phyloP scores from a whole-genome alignment of 2,113 vertebrate genomes.

The Parotia lawesii region DNA sequence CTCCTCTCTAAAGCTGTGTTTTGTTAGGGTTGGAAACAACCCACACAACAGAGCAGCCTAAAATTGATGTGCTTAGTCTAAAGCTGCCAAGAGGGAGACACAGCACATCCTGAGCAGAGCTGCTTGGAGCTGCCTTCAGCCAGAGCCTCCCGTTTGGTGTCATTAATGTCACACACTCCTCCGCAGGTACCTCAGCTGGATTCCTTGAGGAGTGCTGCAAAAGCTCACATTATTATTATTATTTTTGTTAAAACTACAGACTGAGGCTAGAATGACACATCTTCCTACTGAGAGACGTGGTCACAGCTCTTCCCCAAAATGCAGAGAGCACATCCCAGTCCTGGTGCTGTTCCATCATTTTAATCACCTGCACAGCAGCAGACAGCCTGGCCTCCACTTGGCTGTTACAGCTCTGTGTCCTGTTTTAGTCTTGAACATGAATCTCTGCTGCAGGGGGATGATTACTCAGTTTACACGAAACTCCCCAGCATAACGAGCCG shows the following conservation, averaged over 20 bases:
- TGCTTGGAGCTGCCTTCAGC: neutral
- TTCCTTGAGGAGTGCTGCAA: neutral
- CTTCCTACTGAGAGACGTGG: neutral
- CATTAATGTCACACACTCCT: neutral
- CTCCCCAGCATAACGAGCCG: neutral
- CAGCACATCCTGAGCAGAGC: neutral
- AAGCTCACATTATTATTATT: neutral
- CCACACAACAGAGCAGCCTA: neutral
- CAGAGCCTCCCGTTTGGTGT: neutral
- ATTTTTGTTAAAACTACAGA: neutral
- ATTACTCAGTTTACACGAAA: neutral
- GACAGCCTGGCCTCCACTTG: neutral
- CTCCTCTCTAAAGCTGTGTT: neutral
- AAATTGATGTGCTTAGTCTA: neutral
- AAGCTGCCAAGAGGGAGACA: neutral
- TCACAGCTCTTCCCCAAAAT: neutral
- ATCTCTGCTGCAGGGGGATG: neutral
- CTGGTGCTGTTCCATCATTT: neutral
- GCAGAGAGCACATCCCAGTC: neutral
- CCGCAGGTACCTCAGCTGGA: neutral
- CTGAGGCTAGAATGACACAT: neutral
- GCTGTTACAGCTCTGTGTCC: neutral
- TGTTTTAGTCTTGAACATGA: neutral
- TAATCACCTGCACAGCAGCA: neutral
- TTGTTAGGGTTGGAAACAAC: neutral